phyloP scores from a whole-genome alignment of 1,140 invertebrate species.

The Zaprionus kolodkinae region DNA sequence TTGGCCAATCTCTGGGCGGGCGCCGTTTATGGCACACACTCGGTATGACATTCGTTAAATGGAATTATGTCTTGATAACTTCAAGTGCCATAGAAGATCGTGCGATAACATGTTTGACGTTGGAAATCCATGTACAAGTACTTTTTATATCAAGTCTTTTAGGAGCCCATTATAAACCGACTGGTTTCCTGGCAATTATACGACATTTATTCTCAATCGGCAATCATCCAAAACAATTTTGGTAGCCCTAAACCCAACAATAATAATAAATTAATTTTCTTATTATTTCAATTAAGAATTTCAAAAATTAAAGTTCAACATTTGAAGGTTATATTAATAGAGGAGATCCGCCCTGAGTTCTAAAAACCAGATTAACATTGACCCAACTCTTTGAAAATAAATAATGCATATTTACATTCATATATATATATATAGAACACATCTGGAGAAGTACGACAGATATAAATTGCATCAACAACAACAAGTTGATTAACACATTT shows the following conservation, averaged over 20 bases:
- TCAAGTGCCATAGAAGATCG: conserved; percentile 57
- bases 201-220: not conserved
- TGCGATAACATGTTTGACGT: conserved; percentile 45
- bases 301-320: conserved; percentile 28
- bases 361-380: conserved; percentile 50
- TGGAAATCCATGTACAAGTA: conserved; percentile 36
- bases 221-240: not conserved
- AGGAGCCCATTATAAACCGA: conserved; percentile 17
- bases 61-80: conserved; percentile 61
- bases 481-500: conserved; percentile 42
- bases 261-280: conserved; percentile 17
- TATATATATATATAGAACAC: not conserved
- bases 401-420: not conserved
- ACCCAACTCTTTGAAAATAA: conserved; percentile 20
- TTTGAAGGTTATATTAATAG: conserved; percentile 57
- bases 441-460: not conserved
- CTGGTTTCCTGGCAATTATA: conserved; percentile 36
- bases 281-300: conserved; percentile 27
- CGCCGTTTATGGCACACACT: conserved; percentile 39
- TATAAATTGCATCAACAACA: conserved; percentile 23
- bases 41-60: conserved; percentile 58
- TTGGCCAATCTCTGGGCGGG: conserved; percentile 19
- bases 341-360: conserved; percentile 1
- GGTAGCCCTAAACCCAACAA: conserved; percentile 7
- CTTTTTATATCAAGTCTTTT: conserved; percentile 40